A percentile compares a stretch with the other conserved stretches of the same genome.
phyloP scores from a whole-genome alignment of 2,113 vertebrate species.

The Chionomys nivalis region DNA sequence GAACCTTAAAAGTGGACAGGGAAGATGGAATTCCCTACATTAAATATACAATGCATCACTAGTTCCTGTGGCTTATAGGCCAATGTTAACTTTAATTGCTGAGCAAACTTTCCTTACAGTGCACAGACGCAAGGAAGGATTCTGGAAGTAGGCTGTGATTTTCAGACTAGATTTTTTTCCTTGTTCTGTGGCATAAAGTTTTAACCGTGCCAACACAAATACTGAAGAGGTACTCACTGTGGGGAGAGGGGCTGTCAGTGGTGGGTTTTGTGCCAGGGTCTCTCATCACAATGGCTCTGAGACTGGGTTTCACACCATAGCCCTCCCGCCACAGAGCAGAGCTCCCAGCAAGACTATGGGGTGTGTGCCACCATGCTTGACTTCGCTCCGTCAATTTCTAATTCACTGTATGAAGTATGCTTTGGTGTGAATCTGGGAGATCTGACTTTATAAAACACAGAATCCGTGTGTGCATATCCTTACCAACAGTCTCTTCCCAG shows the following conservation, averaged over 20 bases:
- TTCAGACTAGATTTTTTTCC: neutral
- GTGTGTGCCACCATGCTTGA: neutral
- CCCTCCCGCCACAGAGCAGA: neutral
- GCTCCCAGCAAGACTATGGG: neutral
- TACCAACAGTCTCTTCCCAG: neutral
- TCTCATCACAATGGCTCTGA: neutral
- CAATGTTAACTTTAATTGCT: neutral
- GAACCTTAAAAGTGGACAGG: neutral
- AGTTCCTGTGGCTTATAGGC: neutral
- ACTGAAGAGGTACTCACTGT: neutral
- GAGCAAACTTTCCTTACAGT: no score
- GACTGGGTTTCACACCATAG: neutral
- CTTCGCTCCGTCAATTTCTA: neutral
- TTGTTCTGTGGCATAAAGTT: neutral
- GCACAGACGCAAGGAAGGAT: neutral
- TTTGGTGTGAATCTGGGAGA: neutral
- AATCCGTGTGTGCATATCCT: no score
- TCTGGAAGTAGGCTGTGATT: neutral
- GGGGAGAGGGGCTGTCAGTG: rapidly evolving
- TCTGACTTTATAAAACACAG: neutral
- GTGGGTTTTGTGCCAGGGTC: neutral
- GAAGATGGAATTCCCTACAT: neutral
- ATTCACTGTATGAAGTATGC: neutral
- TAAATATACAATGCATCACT: neutral
- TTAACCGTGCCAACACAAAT: neutral